Evolutionary conservation across 2,888 invertebrate species (phyloP).

Genomic region (Mongoloraphidia duomilia): DNA sequence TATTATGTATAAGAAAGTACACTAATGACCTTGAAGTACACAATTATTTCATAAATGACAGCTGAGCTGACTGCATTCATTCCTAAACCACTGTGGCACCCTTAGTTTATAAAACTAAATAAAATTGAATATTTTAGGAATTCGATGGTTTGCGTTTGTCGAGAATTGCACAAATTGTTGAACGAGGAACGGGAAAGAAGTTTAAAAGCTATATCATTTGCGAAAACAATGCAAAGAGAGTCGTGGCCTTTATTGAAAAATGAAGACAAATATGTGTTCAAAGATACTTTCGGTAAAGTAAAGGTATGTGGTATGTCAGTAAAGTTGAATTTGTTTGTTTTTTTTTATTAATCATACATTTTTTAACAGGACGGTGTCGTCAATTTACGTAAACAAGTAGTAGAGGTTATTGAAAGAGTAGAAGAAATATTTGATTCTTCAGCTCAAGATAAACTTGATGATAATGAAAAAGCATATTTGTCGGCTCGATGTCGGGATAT

Average conservation of each 20-base stretch:
- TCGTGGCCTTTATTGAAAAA: slow-evolving; percentile 3
- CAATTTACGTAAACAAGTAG: slow-evolving; percentile 39
- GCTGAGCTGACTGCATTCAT: no score
- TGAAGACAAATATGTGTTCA: slow-evolving; percentile 12
- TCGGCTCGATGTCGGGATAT: slow-evolving; percentile 55
- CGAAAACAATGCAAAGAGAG: slow-evolving; percentile 60
- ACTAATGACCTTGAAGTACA: no score
- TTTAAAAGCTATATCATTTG: slow-evolving; percentile 67
- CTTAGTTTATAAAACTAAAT: no score
- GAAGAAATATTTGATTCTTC: slow-evolving; percentile 36
- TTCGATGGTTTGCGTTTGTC: slow-evolving; percentile 47
- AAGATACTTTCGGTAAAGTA: slow-evolving; percentile 5
- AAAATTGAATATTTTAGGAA: slow-evolving; percentile 28
- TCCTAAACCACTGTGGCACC: no score
- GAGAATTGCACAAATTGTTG: slow-evolving; percentile 66
- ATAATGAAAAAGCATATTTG: slow-evolving; percentile 42
- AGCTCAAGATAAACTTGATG: slow-evolving; percentile 36
- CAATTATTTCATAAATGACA: no score
- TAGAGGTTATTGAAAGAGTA: slow-evolving; percentile 38
- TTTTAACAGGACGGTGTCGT: slow-evolving; percentile 36
- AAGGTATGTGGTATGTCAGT: not conserved
- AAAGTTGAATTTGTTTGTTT: not conserved
- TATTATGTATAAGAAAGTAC: no score
- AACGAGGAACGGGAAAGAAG: slow-evolving; percentile 65
- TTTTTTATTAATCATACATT: slow-evolving; percentile 5